Base-by-base conservation (phyloP, 2,888 invertebrate genomes). In the Dione vanillae region DNA sequence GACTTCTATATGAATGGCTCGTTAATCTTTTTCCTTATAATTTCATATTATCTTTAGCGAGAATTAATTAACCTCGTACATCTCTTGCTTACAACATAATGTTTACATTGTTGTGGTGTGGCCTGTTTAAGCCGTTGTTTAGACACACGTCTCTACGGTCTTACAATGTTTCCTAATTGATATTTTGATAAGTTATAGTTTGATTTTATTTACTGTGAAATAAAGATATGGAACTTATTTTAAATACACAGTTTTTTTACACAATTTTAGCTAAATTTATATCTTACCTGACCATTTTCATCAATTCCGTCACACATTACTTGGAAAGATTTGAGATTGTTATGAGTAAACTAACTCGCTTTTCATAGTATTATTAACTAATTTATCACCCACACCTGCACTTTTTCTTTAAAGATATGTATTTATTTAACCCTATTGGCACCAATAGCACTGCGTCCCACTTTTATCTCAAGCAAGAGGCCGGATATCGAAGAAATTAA, bases 71-170 rank as follows among this genome's bases (percentile, higher is more conserved):
- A 49, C 65, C 65, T 49, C 49, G 43, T 35, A 66, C 70, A 27
- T 61, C 43, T 61, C 61, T 66, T 37, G 52, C n/a, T n/a, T 61
- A 43, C 37, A 67, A 20, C 52, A 56, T 49, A 49, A 54, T 78
- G 78, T 82, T 82, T 82, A 82, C 76, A 75, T 79, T 80, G 79
- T 77, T 69, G 41, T 43, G 76, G 73, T 76, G 78, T 78, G 81
- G 77, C 83, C 83, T 85, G 86, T 87, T 87, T 87, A 81, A 82
- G 82, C 75, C 73, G 77, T 79, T 88, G 87, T 89, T 89, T 89
- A 86, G 86, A 89, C 85, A 80, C 74, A 74, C 82, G 83, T 83
- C 83, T 73, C n/a, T n/a, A n/a, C n/a, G n/a, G n/a, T n/a, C n/a
- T n/a, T n/a, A n/a, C n/a, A n/a, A n/a, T 27, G 27, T 5, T 27